Evolutionary conservation across 2,113 vertebrate genomes (phyloP), one percentile per base, ranked within the genome.

Genomic region (Regulus satrapa): DNA sequence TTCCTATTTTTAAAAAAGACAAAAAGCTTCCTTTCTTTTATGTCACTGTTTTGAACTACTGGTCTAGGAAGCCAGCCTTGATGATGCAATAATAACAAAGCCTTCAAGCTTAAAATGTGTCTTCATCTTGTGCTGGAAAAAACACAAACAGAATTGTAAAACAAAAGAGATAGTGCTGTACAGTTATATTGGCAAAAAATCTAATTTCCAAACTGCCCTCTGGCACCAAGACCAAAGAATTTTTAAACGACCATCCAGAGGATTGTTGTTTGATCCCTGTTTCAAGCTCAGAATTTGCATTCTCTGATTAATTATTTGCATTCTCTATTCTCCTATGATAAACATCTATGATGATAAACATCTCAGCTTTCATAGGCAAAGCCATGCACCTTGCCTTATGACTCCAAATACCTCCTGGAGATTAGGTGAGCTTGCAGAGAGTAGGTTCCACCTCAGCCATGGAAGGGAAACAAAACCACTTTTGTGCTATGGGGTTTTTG

Each of bases 141-240:
- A 80, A 23, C 46, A 92, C 49, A 91, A 88, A 88, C 61, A 59
- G 55, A 77, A 90, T 95, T 94, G 90, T 88, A 88, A 84, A 96
- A 74, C 32, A 51, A 72, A 93, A 89, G 36, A 58, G 28, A 77
- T 52, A 24, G 14, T 55, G 14, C 5, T 71, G 6, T 62, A 26
- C 19, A 23, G 48, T 52, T 56, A 24, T 49, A 68, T 32, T 61
- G 82, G 40, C 45, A 91, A 61, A 12, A 93, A 89, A 92, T 43
- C 68, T 89, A 85, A 79, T 93, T 93, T 93, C 68, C 40, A 92
- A 84, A 61, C 51, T 78, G 25, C 56, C 68, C 48, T 90, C 45
- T 41, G 56, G 68, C 43, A 52, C 36, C 28, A 55, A 66, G 20
- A 63, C 55, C 45, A 88, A 51, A 84, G 51, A 95, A 84, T 89